Percentiles rank a stretch among this genome's conserved stretches.
These are phyloP conservation scores for Ancistrus triradiatus DNA, from an alignment of 2,113 vertebrate genomes.

Conservation along the genomic window DNA sequence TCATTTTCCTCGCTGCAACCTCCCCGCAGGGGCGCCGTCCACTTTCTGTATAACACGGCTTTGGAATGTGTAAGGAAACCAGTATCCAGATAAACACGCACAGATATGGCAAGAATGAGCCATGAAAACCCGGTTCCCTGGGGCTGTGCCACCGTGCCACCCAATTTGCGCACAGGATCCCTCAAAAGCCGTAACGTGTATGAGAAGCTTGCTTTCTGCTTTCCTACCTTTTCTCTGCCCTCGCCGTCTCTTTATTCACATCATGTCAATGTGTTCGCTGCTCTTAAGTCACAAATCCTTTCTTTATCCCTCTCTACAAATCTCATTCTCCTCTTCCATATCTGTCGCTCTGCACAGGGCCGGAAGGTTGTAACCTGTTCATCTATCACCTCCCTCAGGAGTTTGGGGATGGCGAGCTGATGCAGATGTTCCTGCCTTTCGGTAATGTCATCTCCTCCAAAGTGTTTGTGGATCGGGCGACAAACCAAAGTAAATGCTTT, in stretches of 20 bases:
- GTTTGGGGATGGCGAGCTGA: constrained; percentile 99
- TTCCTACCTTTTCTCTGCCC: constrained; percentile 18
- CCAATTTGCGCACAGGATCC: too few species aligned
- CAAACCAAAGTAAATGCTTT: constrained; percentile 99
- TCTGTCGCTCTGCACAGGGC: constrained; percentile 72
- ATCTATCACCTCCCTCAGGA: constrained; percentile 99
- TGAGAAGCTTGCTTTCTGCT: too few species aligned
- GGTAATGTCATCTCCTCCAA: constrained; percentile 99
- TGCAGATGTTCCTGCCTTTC: constrained; percentile 99
- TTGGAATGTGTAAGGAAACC: too few species aligned
- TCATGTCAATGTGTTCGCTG: constrained; percentile 3
- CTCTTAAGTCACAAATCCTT: background rate
- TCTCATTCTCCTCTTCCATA: constrained; percentile 24
- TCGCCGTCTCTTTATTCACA: background rate
- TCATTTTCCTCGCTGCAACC: too few species aligned
- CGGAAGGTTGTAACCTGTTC: constrained; percentile 99
- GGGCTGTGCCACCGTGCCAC: too few species aligned
- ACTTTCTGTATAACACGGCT: too few species aligned
- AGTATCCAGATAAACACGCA: too few species aligned
- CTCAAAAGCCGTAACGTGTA: too few species aligned
- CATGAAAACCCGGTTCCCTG: too few species aligned
- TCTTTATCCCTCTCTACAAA: constrained; percentile 1
- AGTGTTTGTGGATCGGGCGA: constrained; percentile 99
- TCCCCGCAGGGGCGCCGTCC: too few species aligned
- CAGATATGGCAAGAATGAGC: too few species aligned